A percentile compares a stretch with the other conserved stretches of the same genome.
Evolutionary conservation across 2,888 invertebrate species (phyloP).

Genomic region (Ophion ventricosus): DNA sequence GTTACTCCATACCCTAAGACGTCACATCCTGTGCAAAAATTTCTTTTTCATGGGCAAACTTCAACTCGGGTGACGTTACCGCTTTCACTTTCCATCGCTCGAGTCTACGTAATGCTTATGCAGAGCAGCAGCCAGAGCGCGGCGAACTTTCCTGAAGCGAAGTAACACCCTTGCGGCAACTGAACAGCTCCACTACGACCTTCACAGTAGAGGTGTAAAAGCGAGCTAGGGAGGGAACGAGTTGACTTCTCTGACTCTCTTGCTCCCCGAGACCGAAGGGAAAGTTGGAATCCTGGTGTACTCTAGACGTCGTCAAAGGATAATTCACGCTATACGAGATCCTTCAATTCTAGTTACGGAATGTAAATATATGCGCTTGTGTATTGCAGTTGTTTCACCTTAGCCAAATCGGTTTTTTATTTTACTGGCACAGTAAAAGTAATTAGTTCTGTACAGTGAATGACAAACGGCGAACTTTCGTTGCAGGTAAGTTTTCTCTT

Average conservation of each 20-base stretch:
- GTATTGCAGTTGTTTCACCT: neutral
- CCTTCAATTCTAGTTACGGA: conserved; percentile 31
- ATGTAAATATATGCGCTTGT: neutral
- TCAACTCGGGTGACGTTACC: conserved; percentile 72
- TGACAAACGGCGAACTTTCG: too few species aligned
- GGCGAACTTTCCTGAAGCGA: conserved; percentile 78
- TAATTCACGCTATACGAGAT: conserved; percentile 62
- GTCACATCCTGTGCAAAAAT: conserved; percentile 22
- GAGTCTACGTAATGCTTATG: conserved; percentile 80
- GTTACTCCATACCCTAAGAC: conserved; percentile 3
- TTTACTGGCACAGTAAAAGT: too few species aligned
- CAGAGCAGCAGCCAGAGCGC: conserved; percentile 76
- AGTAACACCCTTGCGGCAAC: conserved; percentile 69
- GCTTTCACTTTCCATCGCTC: conserved; percentile 82
- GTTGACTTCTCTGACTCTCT: conserved; percentile 48
- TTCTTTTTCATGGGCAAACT: conserved; percentile 66
- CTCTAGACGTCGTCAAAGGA: conserved; percentile 63
- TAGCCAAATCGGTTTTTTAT: neutral
- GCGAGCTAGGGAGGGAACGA: conserved; percentile 48
- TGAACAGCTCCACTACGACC: conserved; percentile 48
- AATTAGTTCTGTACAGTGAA: too few species aligned
- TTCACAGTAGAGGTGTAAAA: conserved; percentile 33
- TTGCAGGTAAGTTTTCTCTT: too few species aligned
- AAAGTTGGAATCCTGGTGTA: conserved; percentile 67
- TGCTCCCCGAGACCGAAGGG: conserved; percentile 57